phyloP scores from a whole-genome alignment of 2,797 vertebrate genomes.

The Luscinia luscinia region DNA sequence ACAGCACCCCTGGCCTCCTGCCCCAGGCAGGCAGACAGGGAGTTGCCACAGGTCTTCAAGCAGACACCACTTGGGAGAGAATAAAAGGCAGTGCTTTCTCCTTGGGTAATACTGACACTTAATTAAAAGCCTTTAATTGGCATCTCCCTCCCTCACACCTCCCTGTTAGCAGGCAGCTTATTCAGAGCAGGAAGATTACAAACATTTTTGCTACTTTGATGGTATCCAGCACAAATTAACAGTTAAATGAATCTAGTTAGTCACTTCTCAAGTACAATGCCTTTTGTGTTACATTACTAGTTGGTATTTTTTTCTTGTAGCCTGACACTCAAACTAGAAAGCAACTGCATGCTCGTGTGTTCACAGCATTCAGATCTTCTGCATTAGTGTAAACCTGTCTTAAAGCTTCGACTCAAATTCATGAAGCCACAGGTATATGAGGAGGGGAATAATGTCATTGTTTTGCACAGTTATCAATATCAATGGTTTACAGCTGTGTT shows the following conservation, averaged over 20 bases:
- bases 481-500: neutral
- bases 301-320: neutral
- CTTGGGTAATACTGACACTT: conserved; percentile 43
- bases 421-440: neutral
- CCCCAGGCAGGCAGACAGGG: neutral
- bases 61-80: neutral
- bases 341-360: neutral
- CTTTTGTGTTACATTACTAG: neutral
- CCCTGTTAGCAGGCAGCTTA: neutral
- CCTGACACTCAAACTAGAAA: neutral
- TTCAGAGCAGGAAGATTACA: conserved; percentile 49
- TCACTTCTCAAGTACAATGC: neutral
- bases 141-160: neutral
- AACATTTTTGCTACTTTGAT: conserved; percentile 46
- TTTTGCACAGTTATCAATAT: neutral
- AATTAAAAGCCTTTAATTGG: conserved; percentile 55
- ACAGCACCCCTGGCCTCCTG: neutral
- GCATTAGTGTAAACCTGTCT: neutral
- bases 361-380: neutral
- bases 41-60: neutral
- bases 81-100: conserved; percentile 22
- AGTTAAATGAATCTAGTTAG: conserved; percentile 23
- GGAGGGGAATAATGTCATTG: neutral
- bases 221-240: conserved; percentile 54
- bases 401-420: neutral